phyloP scores from a whole-genome alignment of 2,113 vertebrate species.

The Hypanus sabinus region DNA sequence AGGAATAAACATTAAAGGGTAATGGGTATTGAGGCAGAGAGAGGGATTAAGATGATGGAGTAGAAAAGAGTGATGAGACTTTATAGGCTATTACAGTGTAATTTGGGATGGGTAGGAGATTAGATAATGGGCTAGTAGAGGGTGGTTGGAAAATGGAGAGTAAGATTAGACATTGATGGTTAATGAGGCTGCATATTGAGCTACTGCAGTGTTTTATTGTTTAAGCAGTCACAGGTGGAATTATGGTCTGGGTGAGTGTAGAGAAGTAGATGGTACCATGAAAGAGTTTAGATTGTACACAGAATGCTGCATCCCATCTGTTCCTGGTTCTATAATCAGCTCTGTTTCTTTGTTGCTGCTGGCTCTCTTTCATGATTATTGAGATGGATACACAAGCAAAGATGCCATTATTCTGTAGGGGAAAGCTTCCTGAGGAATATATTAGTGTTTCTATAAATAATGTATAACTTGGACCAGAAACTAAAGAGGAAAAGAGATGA shows the following conservation, averaged over 20 bases:
- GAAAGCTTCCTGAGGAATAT: background rate
- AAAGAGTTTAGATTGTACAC: background rate
- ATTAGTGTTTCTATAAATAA: background rate
- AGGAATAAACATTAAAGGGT: background rate
- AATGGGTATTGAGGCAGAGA: background rate
- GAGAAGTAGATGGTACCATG: background rate
- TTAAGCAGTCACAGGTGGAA: background rate
- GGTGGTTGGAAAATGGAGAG: too few relatives aligned
- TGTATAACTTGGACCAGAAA: background rate
- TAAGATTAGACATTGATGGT: too few relatives aligned
- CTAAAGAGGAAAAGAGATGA: background rate
- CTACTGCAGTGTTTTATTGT: background rate
- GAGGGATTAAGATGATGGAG: background rate
- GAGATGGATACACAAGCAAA: constrained; percentile 24
- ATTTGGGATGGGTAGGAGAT: background rate
- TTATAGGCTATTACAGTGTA: background rate
- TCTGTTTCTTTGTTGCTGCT: background rate
- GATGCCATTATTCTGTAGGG: background rate
- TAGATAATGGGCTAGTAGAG: background rate
- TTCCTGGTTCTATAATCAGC: background rate
- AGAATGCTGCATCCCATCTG: background rate
- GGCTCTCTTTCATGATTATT: background rate
- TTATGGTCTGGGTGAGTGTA: background rate
- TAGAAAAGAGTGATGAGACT: background rate
- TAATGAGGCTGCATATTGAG: background rate